These are phyloP conservation scores for Vidua macroura DNA, from an alignment of 2,113 vertebrate genomes.

Conservation along the genomic window DNA sequence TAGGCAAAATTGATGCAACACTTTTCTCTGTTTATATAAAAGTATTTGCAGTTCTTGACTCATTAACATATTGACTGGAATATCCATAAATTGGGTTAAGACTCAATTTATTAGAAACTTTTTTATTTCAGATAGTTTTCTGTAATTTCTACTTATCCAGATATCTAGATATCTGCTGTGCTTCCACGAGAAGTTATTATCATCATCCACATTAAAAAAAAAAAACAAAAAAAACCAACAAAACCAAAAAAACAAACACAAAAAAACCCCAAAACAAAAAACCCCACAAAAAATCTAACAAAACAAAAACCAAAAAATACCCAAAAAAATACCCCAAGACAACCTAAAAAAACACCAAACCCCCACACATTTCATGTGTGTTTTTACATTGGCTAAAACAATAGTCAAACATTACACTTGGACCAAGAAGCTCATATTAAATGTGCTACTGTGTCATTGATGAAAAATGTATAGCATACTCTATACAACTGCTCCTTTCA, in stretches of 20 bases:
- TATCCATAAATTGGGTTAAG: background rate
- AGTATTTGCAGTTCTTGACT: conserved; percentile 26
- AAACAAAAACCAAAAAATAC: too few species aligned
- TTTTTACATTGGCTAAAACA: background rate
- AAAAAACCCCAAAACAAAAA: background rate
- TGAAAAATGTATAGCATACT: background rate
- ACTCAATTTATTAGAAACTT: background rate
- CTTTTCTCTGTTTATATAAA: conserved; percentile 26
- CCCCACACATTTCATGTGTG: fast-evolving
- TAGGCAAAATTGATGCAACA: conserved; percentile 18
- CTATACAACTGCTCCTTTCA: background rate
- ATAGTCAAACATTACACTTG: background rate
- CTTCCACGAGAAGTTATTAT: background rate
- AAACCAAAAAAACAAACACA: background rate
- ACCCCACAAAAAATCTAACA: too few species aligned
- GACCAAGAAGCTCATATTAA: background rate
- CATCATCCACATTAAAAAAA: background rate
- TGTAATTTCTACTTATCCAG: background rate
- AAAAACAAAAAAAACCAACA: background rate
- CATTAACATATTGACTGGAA: conserved; percentile 9
- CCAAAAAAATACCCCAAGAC: background rate
- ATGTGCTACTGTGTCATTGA: background rate
- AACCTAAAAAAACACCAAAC: background rate
- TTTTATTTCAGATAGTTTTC: background rate
- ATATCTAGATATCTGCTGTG: background rate